These are phyloP conservation scores for Poeciliopsis gracilis DNA, from an alignment of 2,797 vertebrate species.

Conservation along the genomic window DNA sequence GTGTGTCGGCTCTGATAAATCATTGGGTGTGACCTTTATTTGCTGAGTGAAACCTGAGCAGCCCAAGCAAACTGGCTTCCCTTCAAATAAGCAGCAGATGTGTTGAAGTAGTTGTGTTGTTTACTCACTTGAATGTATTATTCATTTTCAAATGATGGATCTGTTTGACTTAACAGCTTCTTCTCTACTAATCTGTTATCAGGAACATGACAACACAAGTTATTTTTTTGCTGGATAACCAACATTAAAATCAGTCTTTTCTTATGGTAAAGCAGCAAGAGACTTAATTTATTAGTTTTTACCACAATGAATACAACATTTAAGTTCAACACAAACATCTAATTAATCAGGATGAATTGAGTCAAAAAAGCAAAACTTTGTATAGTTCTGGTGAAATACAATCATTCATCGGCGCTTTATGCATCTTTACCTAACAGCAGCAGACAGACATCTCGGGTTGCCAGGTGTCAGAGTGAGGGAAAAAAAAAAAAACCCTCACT, in stretches of 20 bases:
- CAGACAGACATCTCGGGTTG: constrained; percentile 55
- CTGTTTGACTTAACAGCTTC: constrained; percentile 18
- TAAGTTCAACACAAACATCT: neutral
- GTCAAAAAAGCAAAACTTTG: neutral
- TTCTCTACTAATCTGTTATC: constrained; percentile 30
- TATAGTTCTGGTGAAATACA: constrained; percentile 53
- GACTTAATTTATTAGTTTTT: neutral
- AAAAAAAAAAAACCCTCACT: constrained; percentile 39
- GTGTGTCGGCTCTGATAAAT: constrained; percentile 20
- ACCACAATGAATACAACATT: neutral
- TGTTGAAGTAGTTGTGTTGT: constrained; percentile 12
- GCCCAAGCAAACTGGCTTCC: constrained; percentile 32
- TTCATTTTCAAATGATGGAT: constrained; percentile 53
- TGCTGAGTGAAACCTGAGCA: constrained; percentile 54
- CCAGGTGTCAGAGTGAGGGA: constrained; percentile 47
- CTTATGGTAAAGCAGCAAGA: neutral
- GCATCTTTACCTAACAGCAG: constrained; percentile 59
- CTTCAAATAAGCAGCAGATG: constrained; percentile 45
- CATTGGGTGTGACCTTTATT: constrained; percentile 50
- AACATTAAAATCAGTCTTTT: constrained; percentile 27
- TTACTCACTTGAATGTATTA: constrained; percentile 54
- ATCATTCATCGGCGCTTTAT: constrained; percentile 74
- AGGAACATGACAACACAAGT: constrained; percentile 24
- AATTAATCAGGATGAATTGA: neutral
- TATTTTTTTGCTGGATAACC: constrained; percentile 39